These are phyloP conservation scores for Catalaphyllia jardinei DNA, from an alignment of 64 coral and sea anemone species.

Conservation along the genomic window DNA sequence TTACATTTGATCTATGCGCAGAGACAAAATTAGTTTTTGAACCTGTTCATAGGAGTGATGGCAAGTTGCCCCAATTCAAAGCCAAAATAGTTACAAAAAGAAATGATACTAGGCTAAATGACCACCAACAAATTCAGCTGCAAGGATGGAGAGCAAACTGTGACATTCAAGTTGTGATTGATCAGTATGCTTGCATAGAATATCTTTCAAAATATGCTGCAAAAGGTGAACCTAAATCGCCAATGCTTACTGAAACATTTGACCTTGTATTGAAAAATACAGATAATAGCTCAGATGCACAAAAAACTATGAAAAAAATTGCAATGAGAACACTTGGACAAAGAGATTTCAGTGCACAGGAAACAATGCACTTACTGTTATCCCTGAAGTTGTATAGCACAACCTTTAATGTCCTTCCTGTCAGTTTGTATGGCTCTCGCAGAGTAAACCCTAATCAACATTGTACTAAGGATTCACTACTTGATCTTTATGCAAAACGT, in stretches of 20 bases:
- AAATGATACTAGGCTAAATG: too few relatives aligned
- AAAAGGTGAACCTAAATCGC: constrained; percentile 28
- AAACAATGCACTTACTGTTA: neutral
- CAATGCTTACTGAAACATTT: too few relatives aligned
- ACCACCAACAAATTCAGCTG: too few relatives aligned
- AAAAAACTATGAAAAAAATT: too few relatives aligned
- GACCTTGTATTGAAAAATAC: too few relatives aligned
- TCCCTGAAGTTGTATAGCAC: neutral
- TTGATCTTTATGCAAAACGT: constrained; percentile 53
- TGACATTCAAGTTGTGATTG: constrained; percentile 61
- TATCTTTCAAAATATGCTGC: constrained; percentile 39
- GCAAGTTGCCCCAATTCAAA: too few relatives aligned
- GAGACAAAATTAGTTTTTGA: constrained; percentile 48
- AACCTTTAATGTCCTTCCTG: constrained; percentile 7
- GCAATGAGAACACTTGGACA: constrained; percentile 33
- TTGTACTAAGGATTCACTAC: neutral
- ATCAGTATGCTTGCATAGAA: constrained; percentile 57
- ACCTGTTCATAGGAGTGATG: constrained; percentile 5
- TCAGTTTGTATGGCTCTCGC: constrained; percentile 16
- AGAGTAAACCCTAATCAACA: neutral
- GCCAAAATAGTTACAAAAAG: too few relatives aligned
- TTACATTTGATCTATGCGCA: too few relatives aligned
- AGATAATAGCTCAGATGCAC: too few relatives aligned
- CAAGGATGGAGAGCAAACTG: constrained; percentile 29
- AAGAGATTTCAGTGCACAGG: neutral